These are phyloP conservation scores for Eira barbara DNA, from an alignment of 2,113 vertebrate genomes.

Conservation along the genomic window DNA sequence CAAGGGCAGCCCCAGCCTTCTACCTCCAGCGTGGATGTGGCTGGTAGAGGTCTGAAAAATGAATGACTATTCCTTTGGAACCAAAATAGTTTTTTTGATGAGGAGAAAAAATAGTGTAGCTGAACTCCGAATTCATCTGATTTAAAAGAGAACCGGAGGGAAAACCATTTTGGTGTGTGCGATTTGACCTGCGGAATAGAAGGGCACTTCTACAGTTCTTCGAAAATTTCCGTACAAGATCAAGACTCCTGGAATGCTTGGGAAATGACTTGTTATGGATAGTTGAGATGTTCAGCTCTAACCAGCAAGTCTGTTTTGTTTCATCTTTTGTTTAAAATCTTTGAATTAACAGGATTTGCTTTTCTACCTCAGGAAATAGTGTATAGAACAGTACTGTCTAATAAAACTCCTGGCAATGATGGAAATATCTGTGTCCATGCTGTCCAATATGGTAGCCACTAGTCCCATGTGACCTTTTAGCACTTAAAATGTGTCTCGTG, in stretches of 20 bases:
- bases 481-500: neutral
- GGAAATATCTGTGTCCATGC: neutral
- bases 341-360: neutral
- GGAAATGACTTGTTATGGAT: neutral
- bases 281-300: neutral
- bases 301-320: neutral
- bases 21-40: neutral
- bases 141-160: neutral
- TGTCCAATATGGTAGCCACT: neutral
- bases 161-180: neutral
- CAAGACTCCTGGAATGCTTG: neutral
- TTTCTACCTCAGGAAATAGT: neutral
- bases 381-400: neutral
- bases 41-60: neutral
- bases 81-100: neutral
- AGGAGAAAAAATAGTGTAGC: neutral
- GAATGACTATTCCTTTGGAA: neutral
- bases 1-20: neutral
- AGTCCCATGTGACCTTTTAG: neutral
- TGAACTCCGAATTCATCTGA: neutral
- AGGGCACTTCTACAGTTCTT: neutral
- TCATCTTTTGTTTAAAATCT: constrained; percentile 34
- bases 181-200: neutral
- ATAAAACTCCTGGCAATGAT: neutral
- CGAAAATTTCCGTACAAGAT: neutral